Conservation (phyloP, 2,888 invertebrate species). For the Hipparchia semele region DNA sequence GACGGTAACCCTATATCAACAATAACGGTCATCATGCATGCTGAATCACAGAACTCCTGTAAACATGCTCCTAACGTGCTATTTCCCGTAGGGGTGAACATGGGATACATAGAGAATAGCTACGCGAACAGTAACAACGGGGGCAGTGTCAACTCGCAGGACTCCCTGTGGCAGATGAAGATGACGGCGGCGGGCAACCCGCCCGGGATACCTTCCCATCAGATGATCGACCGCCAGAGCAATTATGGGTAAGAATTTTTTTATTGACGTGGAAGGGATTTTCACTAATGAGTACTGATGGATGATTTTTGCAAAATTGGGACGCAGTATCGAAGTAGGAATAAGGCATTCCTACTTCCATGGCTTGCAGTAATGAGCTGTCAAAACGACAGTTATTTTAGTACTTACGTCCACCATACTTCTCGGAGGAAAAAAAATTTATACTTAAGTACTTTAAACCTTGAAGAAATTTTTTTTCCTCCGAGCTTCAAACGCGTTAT, state of each 20-base stretch:
- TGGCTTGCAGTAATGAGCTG: no score
- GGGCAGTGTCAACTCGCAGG: constrained; percentile 97
- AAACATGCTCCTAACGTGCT: constrained; percentile 27
- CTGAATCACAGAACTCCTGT: constrained; percentile 29
- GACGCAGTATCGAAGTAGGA: no score
- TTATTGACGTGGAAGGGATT: neutral
- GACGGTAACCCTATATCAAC: constrained; percentile 54
- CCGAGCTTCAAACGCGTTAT: no score
- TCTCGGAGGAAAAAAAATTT: no score
- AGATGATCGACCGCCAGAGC: constrained; percentile 86
- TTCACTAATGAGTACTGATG: neutral
- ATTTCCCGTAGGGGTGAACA: constrained; percentile 87
- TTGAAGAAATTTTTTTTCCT: no score
- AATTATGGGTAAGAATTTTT: constrained; percentile 82
- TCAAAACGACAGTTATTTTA: no score
- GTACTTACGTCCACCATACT: no score
- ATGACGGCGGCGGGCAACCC: constrained; percentile 90
- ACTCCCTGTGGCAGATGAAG: constrained; percentile 97
- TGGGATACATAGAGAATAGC: constrained; percentile 95
- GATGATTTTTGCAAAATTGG: no score
- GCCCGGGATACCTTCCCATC: constrained; percentile 76
- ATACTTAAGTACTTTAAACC: no score
- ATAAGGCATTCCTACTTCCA: no score
- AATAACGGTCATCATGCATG: constrained; percentile 41
- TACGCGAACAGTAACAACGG: constrained; percentile 97